Base-by-base conservation (phyloP, 2,888 invertebrate genomes). In the Clitarchus hookeri region DNA sequence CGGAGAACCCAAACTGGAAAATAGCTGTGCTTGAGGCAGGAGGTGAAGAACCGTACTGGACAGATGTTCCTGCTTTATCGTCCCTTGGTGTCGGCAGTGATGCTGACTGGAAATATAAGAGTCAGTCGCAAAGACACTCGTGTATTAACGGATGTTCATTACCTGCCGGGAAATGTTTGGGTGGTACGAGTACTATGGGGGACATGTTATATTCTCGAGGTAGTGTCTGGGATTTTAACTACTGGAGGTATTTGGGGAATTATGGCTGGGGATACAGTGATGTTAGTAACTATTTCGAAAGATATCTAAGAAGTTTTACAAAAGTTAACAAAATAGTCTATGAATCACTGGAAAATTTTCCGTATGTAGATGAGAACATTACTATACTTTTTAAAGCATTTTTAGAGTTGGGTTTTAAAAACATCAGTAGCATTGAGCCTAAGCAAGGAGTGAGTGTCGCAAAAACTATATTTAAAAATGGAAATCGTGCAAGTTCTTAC, bases 21-120 rank as follows among this genome's bases (percentile, higher is more conserved):
- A 95, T 95, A 19, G 90, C 95, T 26, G 90, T 96, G 19, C 90
- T 96, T 87, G 95, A 96, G 92, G 95, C 95, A 0, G 95, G 95
- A 0, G 94, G 94, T 0, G 95, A 95, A 89, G 95, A 95, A 90
- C 95, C 95, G 0, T 93, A 93, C 0, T 93, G 93, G 80, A 92
- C 95, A 0, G 88, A 90, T 86, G 88, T 91, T 85, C 91, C 91
- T 4, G 90, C 13, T n/a, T 65, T 65, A 11, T 19, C 19, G n/a
- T 19, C 3, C 65, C 65, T 65, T 19, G 65, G 65, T 3, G 65
- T 65, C 8, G 65, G 65, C 65, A 65, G 65, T 19, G 23, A 65
- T n/a, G 65, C 65, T 19, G 65, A 65, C 65, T 65, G 65, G 65
- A 11, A n/a, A 8, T 65, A 65, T 19, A 65, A n/a, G 65, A 65